These are phyloP conservation scores for Calameuta idolon DNA, from an alignment of 2,888 invertebrate species.

Conservation along the genomic window DNA sequence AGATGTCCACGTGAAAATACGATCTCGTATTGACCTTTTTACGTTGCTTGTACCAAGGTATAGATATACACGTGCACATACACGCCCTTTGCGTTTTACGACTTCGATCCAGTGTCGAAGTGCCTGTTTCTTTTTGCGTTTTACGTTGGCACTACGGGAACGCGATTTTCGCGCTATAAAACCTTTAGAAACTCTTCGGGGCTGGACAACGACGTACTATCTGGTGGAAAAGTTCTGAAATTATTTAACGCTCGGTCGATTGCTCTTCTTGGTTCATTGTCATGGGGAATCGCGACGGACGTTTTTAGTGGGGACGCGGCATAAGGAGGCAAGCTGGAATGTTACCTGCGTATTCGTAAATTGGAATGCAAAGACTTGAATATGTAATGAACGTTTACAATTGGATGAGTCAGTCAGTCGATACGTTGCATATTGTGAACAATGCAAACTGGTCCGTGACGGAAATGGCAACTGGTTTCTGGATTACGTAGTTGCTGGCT, in stretches of 20 bases:
- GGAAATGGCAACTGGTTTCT: neutral
- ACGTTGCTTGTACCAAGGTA: conserved; percentile 23
- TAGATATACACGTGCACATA: conserved; percentile 35
- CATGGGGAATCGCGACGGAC: neutral
- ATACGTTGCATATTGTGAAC: neutral
- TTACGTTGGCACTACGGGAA: neutral
- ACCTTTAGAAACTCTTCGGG: neutral
- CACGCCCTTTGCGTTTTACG: conserved; percentile 53
- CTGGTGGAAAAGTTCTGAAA: neutral
- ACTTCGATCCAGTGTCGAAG: conserved; percentile 19
- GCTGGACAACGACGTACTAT: neutral
- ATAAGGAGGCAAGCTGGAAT: neutral
- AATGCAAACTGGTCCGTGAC: neutral
- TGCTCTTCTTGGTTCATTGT: neutral
- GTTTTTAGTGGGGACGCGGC: neutral
- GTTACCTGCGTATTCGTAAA: neutral
- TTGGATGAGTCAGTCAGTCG: neutral
- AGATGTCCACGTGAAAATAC: neutral
- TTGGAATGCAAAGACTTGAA: neutral
- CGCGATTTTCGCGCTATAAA: neutral
- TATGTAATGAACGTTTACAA: neutral
- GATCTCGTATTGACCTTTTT: conserved; percentile 31
- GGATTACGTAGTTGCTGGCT: neutral
- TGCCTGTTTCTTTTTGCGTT: neutral
- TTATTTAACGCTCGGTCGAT: neutral